phyloP scores from a whole-genome alignment of 2,113 vertebrate species.

The Sitta europaea region DNA sequence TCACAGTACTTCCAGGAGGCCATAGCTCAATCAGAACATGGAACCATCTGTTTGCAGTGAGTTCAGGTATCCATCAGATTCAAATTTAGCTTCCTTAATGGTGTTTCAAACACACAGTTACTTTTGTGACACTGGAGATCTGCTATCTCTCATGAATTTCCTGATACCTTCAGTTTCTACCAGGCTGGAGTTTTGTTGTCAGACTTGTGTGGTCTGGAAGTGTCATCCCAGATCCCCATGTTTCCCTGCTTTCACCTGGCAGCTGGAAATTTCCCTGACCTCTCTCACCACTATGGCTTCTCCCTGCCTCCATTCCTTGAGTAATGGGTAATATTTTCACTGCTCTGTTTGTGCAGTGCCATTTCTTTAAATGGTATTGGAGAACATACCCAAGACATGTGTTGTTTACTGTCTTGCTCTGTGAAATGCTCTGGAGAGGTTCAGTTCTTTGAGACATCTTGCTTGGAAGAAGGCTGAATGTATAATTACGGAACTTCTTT shows the following conservation, averaged over 20 bases:
- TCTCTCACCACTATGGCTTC: not conserved
- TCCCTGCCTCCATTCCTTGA: not conserved
- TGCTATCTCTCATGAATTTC: not conserved
- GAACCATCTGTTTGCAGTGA: not conserved
- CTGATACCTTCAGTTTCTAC: not conserved
- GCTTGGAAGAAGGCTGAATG: not conserved
- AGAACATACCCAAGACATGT: not conserved
- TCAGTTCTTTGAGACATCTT: not conserved
- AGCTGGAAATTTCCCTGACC: not conserved
- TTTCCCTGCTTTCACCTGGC: not conserved
- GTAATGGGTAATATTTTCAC: not conserved
- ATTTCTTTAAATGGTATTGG: not conserved
- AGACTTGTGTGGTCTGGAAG: not conserved
- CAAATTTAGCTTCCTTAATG: not conserved
- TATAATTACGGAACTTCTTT: not conserved
- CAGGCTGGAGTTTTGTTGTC: not conserved
- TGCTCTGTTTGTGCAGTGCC: not conserved
- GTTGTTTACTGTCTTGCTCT: not conserved
- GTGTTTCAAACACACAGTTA: not conserved
- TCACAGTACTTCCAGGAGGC: not conserved
- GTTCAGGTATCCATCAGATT: not conserved
- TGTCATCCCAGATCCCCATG: not conserved
- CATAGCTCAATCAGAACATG: not conserved
- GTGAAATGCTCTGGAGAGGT: not conserved
- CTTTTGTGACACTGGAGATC: not conserved